Conservation (phyloP, 2,113 vertebrate genomes). For the Tupaia tana region DNA sequence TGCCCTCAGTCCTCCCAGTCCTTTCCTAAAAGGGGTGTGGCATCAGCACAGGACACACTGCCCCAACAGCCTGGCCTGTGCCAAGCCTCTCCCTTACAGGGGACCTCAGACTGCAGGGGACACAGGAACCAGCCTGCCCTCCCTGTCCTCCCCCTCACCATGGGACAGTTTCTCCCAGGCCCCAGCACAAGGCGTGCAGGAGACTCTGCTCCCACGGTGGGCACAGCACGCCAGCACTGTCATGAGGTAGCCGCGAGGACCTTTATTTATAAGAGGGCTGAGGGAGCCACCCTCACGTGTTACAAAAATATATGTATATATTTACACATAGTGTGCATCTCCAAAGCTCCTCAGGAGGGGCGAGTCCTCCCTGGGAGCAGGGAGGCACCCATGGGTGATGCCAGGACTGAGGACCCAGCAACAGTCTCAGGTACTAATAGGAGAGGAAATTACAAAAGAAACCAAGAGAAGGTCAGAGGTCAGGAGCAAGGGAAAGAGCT, state of each 20-base stretch:
- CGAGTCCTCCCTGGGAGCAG: background rate
- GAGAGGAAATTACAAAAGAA: slow-evolving; percentile 2
- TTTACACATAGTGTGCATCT: fast-evolving
- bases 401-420: background rate
- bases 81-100: background rate
- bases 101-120: background rate
- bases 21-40: background rate
- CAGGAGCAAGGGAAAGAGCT: background rate
- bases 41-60: background rate
- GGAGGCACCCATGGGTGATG: fast-evolving
- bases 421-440: background rate
- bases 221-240: background rate
- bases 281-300: background rate
- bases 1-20: too few relatives aligned
- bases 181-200: too few relatives aligned
- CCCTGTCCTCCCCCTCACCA: background rate
- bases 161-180: background rate
- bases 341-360: too few relatives aligned
- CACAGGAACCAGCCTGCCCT: background rate
- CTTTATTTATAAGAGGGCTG: slow-evolving; percentile 67
- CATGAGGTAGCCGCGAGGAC: background rate
- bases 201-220: background rate
- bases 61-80: background rate
- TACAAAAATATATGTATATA: slow-evolving; percentile 18
- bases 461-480: background rate